phyloP scores from a whole-genome alignment of 2,113 vertebrate species.

The Petrocephalus zakoni region DNA sequence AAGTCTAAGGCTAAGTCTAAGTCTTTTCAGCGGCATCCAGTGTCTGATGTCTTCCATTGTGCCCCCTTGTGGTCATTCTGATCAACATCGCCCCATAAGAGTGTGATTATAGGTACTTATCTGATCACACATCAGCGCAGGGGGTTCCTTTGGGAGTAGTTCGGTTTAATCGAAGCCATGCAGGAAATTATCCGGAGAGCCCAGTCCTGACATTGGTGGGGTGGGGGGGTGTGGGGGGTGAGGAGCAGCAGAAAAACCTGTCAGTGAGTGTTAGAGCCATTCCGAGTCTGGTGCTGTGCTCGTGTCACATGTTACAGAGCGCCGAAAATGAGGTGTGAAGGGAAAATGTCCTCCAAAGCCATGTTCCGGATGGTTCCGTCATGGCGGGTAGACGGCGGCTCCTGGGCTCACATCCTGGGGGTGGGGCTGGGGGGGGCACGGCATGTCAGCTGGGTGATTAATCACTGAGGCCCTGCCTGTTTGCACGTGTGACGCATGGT shows the following conservation, averaged over 20 bases:
- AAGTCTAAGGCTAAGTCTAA: background rate
- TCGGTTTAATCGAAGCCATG: slow-evolving; percentile 29
- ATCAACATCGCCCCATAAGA: background rate
- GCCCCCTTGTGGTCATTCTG: slow-evolving; percentile 12
- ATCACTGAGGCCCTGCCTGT: background rate
- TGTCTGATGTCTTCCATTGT: background rate
- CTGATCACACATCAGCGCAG: background rate
- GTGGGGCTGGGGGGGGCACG: slow-evolving; percentile 6
- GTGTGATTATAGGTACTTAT: background rate
- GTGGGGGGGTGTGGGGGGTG: background rate
- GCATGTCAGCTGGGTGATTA: background rate
- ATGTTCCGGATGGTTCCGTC: slow-evolving; percentile 27
- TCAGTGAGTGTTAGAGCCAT: slow-evolving; percentile 31
- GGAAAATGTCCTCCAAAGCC: slow-evolving; percentile 42
- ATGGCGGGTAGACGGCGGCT: slow-evolving; percentile 33
- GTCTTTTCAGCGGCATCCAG: background rate
- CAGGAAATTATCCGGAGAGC: slow-evolving; percentile 18
- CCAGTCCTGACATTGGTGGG: background rate
- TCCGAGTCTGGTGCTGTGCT: slow-evolving; percentile 28
- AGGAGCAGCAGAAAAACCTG: background rate
- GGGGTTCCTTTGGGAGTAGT: slow-evolving; percentile 22
- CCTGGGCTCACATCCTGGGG: slow-evolving; percentile 34
- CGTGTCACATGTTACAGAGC: slow-evolving; percentile 47
- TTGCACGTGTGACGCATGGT: background rate
- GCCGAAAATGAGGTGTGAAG: slow-evolving; percentile 52